Evolutionary conservation across 2,888 invertebrate genomes (phyloP).

Genomic region (Ethmia dodecea): DNA sequence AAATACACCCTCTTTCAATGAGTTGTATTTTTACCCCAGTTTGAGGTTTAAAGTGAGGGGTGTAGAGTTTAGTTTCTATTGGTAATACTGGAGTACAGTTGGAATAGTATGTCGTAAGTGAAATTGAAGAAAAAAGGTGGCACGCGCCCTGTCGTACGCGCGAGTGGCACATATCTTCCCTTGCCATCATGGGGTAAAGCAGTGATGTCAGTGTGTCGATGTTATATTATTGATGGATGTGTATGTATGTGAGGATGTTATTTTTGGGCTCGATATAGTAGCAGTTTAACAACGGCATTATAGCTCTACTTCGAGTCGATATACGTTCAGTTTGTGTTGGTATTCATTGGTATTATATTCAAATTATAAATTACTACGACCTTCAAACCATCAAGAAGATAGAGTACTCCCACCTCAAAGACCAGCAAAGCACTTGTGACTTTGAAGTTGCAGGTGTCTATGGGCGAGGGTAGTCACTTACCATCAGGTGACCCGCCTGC

Average conservation of each 20-base stretch:
- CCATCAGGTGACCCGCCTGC: too few species aligned
- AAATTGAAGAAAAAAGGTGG: constrained; percentile 71
- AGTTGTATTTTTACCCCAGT: too few species aligned
- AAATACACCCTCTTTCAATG: constrained; percentile 30
- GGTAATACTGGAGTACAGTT: constrained; percentile 18
- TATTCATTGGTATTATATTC: not conserved
- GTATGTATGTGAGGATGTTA: not conserved
- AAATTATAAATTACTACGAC: not conserved
- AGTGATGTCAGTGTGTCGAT: constrained; percentile 29
- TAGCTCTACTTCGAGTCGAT: not conserved
- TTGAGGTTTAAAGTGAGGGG: too few species aligned
- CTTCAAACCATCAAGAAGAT: not conserved
- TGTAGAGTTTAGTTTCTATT: constrained; percentile 24
- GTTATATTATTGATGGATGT: constrained; percentile 1
- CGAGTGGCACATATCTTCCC: constrained; percentile 65
- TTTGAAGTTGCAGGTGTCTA: too few species aligned
- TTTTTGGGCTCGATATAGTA: not conserved
- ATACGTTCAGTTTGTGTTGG: not conserved
- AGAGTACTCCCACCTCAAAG: too few species aligned
- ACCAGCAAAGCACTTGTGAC: too few species aligned
- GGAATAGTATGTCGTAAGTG: constrained; percentile 47
- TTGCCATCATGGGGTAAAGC: constrained; percentile 54
- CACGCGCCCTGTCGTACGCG: constrained; percentile 66
- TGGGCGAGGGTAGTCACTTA: too few species aligned
- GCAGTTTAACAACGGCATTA: not conserved